Evolutionary conservation across 1,140 invertebrate species (phyloP), one percentile per base, ranked within the genome.

Genomic region (Trichoplusia ni): DNA sequence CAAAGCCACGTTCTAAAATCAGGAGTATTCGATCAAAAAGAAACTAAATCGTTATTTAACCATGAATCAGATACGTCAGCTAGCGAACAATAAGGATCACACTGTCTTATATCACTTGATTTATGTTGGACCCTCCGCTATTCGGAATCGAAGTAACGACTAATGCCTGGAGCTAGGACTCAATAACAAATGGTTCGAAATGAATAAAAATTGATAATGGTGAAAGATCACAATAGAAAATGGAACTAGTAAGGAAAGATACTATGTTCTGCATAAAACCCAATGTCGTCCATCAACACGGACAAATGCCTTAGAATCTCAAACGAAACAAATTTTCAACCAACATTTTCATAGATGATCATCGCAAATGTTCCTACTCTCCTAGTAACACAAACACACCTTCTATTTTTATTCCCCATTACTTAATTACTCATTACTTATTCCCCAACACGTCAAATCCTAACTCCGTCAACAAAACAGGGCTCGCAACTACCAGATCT

Each of bases 31-130:
- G n/a, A n/a, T n/a, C n/a, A n/a, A 40, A 27, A 54, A 37, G 8
- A 27, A 25, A 14, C 0, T 8, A 21, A 27, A 23, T 14, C 13
- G 21, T 54, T 21, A 3, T 13, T n/a, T 47, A 3, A 8, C 13
- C 21, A 1, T 54, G 18, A n/a, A 19, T 35, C 23, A n/a, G 4
- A 29, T 27, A 11, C 13, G 23, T 16, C 51, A 18, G 23, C 35
- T 53, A 33, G 21, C 51, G 35, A 40, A 56, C 33, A 56, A 56
- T 56, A 35, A 23, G 21, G 51, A 38, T 25, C 23, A 18, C 33
- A 56, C 33, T 56, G 27, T 60, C 56, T 60, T 35, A 46, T 60
- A 35, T 46, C 27, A 29, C 27, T 44, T 54, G 61, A 64, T 64
- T 54, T 54, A 54, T 64, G 8, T 54, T 14, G 38, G 8, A 18